phyloP scores from a whole-genome alignment of 2,113 vertebrate species.

The Macquaria australasica region DNA sequence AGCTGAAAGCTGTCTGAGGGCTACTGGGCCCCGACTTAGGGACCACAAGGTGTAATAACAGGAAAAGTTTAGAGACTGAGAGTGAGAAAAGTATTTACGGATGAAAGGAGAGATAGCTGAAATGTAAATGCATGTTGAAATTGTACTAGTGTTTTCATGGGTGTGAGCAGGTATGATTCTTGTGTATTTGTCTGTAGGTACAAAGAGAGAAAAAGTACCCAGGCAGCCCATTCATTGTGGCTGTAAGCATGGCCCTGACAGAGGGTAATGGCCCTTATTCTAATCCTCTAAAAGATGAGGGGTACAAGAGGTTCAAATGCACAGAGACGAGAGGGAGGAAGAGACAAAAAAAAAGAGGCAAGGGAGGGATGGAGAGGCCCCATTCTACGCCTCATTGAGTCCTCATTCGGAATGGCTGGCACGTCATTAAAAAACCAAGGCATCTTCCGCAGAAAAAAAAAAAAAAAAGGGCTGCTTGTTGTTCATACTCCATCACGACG shows the following conservation, averaged over 20 bases:
- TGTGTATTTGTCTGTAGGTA: conserved; percentile 8
- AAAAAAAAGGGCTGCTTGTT: conserved; percentile 33
- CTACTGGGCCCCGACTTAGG: background rate
- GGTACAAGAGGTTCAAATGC: conserved; percentile 53
- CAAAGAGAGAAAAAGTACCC: conserved; percentile 38
- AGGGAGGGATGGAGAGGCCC: conserved; percentile 58
- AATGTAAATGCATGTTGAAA: background rate
- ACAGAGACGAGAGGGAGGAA: conserved; percentile 42
- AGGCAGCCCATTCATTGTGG: conserved; percentile 46
- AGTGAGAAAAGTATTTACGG: background rate
- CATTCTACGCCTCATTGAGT: conserved; percentile 79
- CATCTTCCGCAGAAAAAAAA: conserved; percentile 37
- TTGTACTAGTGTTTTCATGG: background rate
- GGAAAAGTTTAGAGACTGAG: background rate
- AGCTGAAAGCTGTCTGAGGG: conserved; percentile 20
- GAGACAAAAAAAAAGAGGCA: conserved; percentile 40
- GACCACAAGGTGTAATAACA: background rate
- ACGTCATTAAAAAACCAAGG: conserved; percentile 73
- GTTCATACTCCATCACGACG: conserved; percentile 63
- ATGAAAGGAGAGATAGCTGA: background rate
- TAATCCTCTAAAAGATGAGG: conserved; percentile 70
- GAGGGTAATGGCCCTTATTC: conserved; percentile 71
- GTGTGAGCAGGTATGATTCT: conserved; percentile 2
- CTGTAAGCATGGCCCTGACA: conserved; percentile 40
- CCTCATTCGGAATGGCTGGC: conserved; percentile 57